Conservation (phyloP, 2,113 vertebrate genomes). For the Nycticorax nycticorax region DNA sequence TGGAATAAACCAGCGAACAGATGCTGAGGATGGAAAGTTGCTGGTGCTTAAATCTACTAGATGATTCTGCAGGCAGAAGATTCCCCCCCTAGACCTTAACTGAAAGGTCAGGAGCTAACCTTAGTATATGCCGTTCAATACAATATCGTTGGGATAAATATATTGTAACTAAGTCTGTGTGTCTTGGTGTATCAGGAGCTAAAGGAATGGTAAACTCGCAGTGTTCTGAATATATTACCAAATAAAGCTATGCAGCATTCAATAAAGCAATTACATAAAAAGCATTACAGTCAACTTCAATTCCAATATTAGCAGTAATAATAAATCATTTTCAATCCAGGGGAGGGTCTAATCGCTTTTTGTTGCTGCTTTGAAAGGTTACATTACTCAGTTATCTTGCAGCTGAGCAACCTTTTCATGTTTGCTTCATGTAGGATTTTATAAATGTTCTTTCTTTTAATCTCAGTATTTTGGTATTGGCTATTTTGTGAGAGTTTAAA, state of each 20-base stretch:
- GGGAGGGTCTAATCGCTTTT: constrained; percentile 31
- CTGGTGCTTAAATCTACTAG: background rate
- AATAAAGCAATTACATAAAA: constrained; percentile 47
- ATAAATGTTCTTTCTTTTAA: constrained; percentile 19
- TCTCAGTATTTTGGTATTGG: background rate
- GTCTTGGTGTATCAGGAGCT: background rate
- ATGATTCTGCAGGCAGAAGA: constrained; percentile 1
- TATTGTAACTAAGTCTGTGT: background rate
- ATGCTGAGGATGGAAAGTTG: constrained; percentile 36
- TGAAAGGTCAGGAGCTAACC: constrained; percentile 54
- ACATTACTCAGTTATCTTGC: constrained; percentile 45
- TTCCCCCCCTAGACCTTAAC: constrained; percentile 12
- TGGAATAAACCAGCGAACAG: constrained; percentile 52
- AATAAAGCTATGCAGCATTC: constrained; percentile 2
- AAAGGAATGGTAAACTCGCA: background rate
- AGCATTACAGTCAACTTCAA: constrained; percentile 9
- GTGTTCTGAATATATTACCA: background rate
- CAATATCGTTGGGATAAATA: background rate
- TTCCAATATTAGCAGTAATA: constrained; percentile 11
- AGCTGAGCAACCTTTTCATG: constrained; percentile 35
- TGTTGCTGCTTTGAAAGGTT: constrained; percentile 56
- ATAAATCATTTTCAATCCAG: constrained; percentile 31
- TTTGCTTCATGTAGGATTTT: constrained; percentile 24
- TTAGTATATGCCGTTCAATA: constrained; percentile 27
- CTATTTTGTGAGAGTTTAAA: background rate